A percentile compares a stretch with the other conserved stretches of the same genome.
phyloP scores from a whole-genome alignment of 2,113 vertebrate genomes.

The Aphyosemion australe region DNA sequence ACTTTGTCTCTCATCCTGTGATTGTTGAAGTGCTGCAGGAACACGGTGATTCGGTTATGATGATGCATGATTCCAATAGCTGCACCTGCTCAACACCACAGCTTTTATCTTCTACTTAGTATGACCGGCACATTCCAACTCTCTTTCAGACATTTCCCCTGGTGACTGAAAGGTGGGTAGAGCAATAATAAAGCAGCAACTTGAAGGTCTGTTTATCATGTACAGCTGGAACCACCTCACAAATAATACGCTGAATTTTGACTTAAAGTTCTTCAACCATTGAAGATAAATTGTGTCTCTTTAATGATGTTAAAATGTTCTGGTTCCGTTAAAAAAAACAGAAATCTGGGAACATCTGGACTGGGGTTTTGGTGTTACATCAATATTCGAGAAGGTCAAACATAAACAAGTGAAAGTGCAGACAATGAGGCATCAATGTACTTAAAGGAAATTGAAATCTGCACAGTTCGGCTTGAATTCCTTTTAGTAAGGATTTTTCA shows the following conservation, averaged over 20 bases:
- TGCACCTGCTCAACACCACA: conserved; percentile 34
- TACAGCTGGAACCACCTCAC: background rate
- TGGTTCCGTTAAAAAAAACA: background rate
- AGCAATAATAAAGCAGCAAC: conserved; percentile 30
- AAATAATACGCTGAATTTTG: background rate
- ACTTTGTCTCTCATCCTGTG: conserved; percentile 16
- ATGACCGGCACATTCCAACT: conserved; percentile 45
- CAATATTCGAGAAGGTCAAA: background rate
- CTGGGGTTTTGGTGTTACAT: no score
- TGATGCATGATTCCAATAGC: conserved; percentile 41
- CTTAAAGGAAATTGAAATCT: conserved; percentile 32
- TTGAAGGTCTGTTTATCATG: conserved; percentile 23
- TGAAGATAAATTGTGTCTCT: background rate
- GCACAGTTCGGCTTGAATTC: conserved; percentile 12
- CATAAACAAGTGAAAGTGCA: conserved; percentile 26
- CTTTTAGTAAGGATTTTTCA: conserved; percentile 12
- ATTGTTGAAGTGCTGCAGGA: conserved; percentile 34
- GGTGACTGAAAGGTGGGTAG: conserved; percentile 23
- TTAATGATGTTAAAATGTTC: no score
- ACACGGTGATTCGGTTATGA: conserved; percentile 23
- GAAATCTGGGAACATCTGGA: background rate
- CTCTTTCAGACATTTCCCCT: conserved; percentile 22
- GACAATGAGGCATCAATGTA: conserved; percentile 24
- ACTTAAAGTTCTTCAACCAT: background rate
- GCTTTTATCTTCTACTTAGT: conserved; percentile 56